Conservation (phyloP, 2,888 invertebrate genomes). For the Pseudolycoriella hygida region DNA sequence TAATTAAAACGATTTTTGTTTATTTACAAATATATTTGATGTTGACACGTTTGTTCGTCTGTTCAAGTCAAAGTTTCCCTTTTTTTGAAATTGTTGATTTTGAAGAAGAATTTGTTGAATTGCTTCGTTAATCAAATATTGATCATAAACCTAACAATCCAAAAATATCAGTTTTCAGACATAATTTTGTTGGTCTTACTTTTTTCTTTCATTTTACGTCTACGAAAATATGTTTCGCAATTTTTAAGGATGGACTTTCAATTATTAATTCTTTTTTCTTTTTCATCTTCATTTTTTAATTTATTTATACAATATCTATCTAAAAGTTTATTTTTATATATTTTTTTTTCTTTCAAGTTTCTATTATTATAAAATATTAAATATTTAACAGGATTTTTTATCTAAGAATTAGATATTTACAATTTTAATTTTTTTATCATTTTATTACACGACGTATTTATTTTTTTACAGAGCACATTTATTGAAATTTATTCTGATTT, state of each 20-base stretch:
- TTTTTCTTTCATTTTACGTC: too few relatives aligned
- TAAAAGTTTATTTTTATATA: neutral
- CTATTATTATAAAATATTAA: slow-evolving; percentile 4
- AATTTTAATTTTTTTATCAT: neutral
- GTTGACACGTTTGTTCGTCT: too few relatives aligned
- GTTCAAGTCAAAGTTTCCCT: too few relatives aligned
- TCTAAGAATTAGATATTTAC: neutral
- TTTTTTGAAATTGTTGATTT: too few relatives aligned
- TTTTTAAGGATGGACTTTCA: slow-evolving; percentile 1
- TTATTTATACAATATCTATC: slow-evolving; percentile 3
- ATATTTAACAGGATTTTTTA: slow-evolving; percentile 3
- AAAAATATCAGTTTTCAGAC: too few relatives aligned
- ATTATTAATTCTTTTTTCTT: neutral
- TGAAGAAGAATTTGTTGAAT: too few relatives aligned
- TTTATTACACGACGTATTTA: neutral
- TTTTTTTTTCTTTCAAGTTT: slow-evolving; percentile 1
- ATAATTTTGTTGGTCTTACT: too few relatives aligned
- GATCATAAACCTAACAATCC: too few relatives aligned
- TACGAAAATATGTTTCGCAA: too few relatives aligned
- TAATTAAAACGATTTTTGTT: too few relatives aligned
- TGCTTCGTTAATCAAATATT: too few relatives aligned
- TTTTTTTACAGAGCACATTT: neutral
- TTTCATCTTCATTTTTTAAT: neutral
- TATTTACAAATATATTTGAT: too few relatives aligned
- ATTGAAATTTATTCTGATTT: neutral